Conservation (phyloP, 2,888 invertebrate genomes). For the Synanthedon vespiformis region DNA sequence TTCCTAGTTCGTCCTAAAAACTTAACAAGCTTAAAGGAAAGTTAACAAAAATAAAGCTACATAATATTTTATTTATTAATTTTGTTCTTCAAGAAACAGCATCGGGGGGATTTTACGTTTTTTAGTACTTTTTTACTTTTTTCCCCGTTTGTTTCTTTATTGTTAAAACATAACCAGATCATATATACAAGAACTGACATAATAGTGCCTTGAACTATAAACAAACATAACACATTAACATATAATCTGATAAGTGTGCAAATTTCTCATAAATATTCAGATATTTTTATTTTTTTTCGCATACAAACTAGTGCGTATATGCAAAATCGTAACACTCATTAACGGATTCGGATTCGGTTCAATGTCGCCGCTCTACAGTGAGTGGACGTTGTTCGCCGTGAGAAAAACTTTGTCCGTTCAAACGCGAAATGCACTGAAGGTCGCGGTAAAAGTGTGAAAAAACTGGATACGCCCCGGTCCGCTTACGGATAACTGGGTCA, state of each 20-base stretch:
- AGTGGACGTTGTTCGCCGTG: conserved; percentile 22
- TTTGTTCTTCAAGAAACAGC: too few relatives aligned
- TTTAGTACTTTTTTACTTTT: too few relatives aligned
- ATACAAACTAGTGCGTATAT: background rate
- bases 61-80: too few relatives aligned
- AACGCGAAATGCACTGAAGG: conserved; percentile 20
- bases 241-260: background rate
- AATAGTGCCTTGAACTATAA: too few relatives aligned
- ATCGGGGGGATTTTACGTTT: too few relatives aligned
- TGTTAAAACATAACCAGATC: too few relatives aligned
- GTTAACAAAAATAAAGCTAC: too few relatives aligned
- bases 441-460: conserved; percentile 45
- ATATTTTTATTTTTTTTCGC: background rate
- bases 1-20: too few relatives aligned
- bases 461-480: conserved; percentile 9
- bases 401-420: conserved; percentile 21
- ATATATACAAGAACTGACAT: too few relatives aligned
- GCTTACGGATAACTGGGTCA: conserved; percentile 21
- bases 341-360: conserved; percentile 23
- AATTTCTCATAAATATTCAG: conserved; percentile 4
- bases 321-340: background rate
- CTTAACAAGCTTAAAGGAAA: too few relatives aligned
- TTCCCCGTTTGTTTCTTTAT: too few relatives aligned
- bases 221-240: too few relatives aligned
- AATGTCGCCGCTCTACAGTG: conserved; percentile 16